These are phyloP conservation scores for Mus minutoides DNA, from an alignment of 2,797 vertebrate genomes.

Conservation along the genomic window DNA sequence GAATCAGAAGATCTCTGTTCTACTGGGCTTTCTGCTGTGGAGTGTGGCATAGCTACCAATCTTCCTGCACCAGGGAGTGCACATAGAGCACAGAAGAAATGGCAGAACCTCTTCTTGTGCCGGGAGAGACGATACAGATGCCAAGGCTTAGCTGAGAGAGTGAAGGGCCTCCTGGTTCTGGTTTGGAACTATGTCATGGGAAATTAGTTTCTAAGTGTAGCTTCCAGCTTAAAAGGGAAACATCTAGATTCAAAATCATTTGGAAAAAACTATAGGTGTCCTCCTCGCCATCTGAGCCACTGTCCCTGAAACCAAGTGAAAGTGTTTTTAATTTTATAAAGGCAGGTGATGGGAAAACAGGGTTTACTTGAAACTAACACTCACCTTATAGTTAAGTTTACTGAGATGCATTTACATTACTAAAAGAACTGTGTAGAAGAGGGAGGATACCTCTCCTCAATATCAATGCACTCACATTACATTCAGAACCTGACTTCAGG, in stretches of 20 bases:
- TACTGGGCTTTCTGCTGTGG: background rate
- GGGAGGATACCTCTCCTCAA: accelerated
- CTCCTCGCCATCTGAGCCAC: background rate
- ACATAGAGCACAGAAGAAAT: background rate
- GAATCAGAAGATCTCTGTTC: background rate
- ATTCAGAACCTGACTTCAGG: background rate
- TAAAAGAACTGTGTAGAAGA: background rate
- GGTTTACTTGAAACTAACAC: conserved; percentile 5
- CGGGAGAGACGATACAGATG: background rate
- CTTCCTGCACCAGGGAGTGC: accelerated
- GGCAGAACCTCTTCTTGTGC: background rate
- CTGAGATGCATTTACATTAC: conserved; percentile 4
- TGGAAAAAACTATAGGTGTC: background rate
- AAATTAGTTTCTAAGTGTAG: background rate
- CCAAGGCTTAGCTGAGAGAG: background rate
- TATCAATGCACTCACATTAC: accelerated
- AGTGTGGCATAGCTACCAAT: accelerated
- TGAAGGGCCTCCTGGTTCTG: background rate
- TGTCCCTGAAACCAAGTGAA: background rate
- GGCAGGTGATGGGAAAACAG: background rate
- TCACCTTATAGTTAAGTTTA: background rate
- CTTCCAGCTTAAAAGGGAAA: background rate
- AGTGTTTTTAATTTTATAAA: conserved; percentile 40
- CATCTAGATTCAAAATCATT: background rate
- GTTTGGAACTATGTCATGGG: background rate